Conservation (phyloP, 2,113 vertebrate genomes). For the Esox niger region DNA sequence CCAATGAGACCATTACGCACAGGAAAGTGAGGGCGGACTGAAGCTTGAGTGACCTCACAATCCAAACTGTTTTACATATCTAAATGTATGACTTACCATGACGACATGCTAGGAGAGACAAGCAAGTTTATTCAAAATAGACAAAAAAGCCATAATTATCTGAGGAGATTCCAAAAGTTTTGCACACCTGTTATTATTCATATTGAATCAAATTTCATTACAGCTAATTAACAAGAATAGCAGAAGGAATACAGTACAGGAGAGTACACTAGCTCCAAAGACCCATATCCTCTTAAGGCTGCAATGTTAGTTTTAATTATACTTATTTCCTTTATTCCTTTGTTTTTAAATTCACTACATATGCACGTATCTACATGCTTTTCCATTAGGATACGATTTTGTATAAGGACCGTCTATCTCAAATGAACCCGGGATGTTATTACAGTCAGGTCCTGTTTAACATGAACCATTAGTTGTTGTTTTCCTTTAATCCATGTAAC, state of each 20-base stretch:
- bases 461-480: too few relatives aligned
- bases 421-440: too few relatives aligned
- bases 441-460: not conserved
- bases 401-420: too few relatives aligned
- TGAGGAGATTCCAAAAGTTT: constrained; percentile 46
- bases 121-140: constrained; percentile 51
- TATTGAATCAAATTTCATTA: constrained; percentile 45
- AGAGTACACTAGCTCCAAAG: not conserved
- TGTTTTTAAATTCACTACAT: constrained; percentile 3
- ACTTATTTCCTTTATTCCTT: not conserved
- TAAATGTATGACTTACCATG: constrained; percentile 22
- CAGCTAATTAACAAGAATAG: constrained; percentile 18
- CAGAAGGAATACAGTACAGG: not conserved
- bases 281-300: not conserved
- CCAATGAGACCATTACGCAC: constrained; percentile 71
- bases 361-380: not conserved
- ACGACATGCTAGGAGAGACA: constrained; percentile 15
- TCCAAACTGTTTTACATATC: constrained; percentile 36
- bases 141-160: constrained; percentile 46
- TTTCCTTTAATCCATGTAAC: too few relatives aligned
- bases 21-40: constrained; percentile 87
- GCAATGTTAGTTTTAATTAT: not conserved
- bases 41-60: constrained; percentile 47
- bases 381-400: too few relatives aligned
- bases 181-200: constrained; percentile 56